Percentiles rank a stretch among this genome's conserved stretches.
Evolutionary conservation across 2,888 invertebrate genomes (phyloP).

Genomic region (Meliscaeva auricollis): DNA sequence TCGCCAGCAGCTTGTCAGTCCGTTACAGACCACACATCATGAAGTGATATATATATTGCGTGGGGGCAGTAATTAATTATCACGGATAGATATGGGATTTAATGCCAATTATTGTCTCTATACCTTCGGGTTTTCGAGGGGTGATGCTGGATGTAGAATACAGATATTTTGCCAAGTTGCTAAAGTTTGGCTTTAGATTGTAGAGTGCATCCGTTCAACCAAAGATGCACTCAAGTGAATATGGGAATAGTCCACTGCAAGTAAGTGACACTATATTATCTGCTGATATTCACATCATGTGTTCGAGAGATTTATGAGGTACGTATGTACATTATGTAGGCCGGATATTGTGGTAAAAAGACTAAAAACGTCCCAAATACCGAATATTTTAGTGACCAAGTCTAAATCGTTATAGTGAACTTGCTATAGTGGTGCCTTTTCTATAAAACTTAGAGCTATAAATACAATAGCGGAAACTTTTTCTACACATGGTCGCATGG

Average conservation of each 20-base stretch:
- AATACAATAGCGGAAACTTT: too few relatives aligned
- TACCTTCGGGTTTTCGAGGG: neutral
- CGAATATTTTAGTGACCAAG: too few relatives aligned
- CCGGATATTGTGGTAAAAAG: neutral
- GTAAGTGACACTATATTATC: slow-evolving; percentile 45
- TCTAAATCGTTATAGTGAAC: too few relatives aligned
- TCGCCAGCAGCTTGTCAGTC: slow-evolving; percentile 28
- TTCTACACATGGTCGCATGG: too few relatives aligned
- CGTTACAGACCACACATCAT: slow-evolving; percentile 30
- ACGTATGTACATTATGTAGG: too few relatives aligned
- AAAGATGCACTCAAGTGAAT: slow-evolving; percentile 48
- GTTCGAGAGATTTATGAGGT: slow-evolving; percentile 3
- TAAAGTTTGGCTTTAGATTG: slow-evolving; percentile 21
- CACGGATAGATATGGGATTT: slow-evolving; percentile 47
- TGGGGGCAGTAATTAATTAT: slow-evolving; percentile 66
- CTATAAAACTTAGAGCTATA: too few relatives aligned
- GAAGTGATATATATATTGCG: slow-evolving; percentile 46
- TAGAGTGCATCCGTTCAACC: slow-evolving; percentile 20
- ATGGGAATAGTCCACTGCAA: neutral
- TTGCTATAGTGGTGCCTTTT: too few relatives aligned
- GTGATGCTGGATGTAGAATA: neutral
- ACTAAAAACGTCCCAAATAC: too few relatives aligned
- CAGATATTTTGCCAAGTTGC: neutral
- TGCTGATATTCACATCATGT: slow-evolving; percentile 39
- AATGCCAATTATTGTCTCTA: slow-evolving; percentile 49